phyloP scores from a whole-genome alignment of 2,797 vertebrate genomes.

The Takifugu ocellatus region DNA sequence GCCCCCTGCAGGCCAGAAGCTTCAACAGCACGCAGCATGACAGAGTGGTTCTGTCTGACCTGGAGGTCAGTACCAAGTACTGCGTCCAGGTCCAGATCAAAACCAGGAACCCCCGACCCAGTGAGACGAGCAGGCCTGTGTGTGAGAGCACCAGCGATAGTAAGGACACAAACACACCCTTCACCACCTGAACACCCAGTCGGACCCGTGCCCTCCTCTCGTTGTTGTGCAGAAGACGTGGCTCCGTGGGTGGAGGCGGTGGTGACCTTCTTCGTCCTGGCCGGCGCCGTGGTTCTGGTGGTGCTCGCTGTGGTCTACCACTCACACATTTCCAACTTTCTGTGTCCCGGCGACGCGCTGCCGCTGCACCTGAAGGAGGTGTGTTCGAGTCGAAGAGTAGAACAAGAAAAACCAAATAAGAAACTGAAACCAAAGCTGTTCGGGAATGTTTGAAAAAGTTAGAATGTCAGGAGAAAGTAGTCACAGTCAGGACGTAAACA shows the following conservation, averaged over 20 bases:
- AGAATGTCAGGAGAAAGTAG: no score
- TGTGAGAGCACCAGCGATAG: slow-evolving; percentile 52
- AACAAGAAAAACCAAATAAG: no score
- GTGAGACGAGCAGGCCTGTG: slow-evolving; percentile 29
- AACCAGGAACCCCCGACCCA: slow-evolving; percentile 1
- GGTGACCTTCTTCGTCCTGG: slow-evolving; percentile 18
- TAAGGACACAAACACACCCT: slow-evolving; percentile 11
- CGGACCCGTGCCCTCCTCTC: no score
- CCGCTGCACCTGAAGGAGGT: slow-evolving; percentile 47
- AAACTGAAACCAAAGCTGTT: background rate
- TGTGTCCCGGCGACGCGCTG: slow-evolving; percentile 46
- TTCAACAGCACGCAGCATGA: slow-evolving; percentile 10
- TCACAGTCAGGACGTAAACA: background rate
- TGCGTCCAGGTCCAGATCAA: slow-evolving; percentile 58
- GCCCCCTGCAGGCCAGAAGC: slow-evolving; percentile 23
- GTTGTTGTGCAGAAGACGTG: slow-evolving; percentile 21
- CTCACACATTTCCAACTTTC: slow-evolving; percentile 33
- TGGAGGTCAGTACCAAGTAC: slow-evolving; percentile 58
- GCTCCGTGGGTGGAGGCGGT: slow-evolving; percentile 34
- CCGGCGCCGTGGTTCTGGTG: background rate
- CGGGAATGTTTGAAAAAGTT: no score
- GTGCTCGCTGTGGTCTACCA: slow-evolving; percentile 25
- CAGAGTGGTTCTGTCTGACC: slow-evolving; percentile 27
- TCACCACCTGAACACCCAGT: no score
- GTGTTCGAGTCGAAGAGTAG: background rate